These are phyloP conservation scores for Phoronis australis DNA, from an alignment of 2,888 invertebrate species.

Conservation along the genomic window DNA sequence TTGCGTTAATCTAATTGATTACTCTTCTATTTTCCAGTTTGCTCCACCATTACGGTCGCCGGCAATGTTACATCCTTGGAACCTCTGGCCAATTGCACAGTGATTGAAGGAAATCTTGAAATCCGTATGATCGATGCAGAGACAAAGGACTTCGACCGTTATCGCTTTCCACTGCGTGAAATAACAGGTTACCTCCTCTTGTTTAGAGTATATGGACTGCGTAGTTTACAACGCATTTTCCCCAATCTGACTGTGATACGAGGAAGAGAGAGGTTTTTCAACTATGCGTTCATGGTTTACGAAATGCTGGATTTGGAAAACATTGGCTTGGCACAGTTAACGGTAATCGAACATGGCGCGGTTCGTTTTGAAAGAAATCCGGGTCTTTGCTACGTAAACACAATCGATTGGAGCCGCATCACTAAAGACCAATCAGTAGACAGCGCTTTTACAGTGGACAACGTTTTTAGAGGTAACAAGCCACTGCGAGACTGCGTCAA, in stretches of 20 bases:
- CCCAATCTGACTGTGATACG: constrained; percentile 92
- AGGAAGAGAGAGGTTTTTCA: constrained; percentile 76
- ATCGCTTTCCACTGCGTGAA: constrained; percentile 80
- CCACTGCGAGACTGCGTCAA: constrained; percentile 32
- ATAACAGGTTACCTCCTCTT: constrained; percentile 86
- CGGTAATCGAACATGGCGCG: constrained; percentile 73
- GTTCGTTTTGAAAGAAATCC: constrained; percentile 89
- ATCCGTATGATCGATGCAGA: constrained; percentile 76
- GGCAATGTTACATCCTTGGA: constrained; percentile 23
- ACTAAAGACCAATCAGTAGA: no score
- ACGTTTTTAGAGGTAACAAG: constrained; percentile 61
- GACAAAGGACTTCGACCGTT: constrained; percentile 60
- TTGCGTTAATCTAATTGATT: no score
- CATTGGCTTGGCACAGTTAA: constrained; percentile 60
- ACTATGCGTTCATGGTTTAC: constrained; percentile 82
- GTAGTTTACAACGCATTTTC: constrained; percentile 76
- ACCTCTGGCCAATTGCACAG: constrained; percentile 69
- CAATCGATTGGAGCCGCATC: constrained; percentile 85
- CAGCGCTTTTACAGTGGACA: constrained; percentile 59
- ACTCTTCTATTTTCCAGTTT: constrained; percentile 25
- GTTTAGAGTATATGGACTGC: constrained; percentile 74
- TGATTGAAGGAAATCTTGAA: constrained; percentile 87
- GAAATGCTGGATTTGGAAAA: constrained; percentile 69
- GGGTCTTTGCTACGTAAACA: constrained; percentile 80
- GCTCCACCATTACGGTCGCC: constrained; percentile 27